These are phyloP conservation scores for Acrocephalus kingi DNA, from an alignment of 2,113 vertebrate species.

Conservation along the genomic window DNA sequence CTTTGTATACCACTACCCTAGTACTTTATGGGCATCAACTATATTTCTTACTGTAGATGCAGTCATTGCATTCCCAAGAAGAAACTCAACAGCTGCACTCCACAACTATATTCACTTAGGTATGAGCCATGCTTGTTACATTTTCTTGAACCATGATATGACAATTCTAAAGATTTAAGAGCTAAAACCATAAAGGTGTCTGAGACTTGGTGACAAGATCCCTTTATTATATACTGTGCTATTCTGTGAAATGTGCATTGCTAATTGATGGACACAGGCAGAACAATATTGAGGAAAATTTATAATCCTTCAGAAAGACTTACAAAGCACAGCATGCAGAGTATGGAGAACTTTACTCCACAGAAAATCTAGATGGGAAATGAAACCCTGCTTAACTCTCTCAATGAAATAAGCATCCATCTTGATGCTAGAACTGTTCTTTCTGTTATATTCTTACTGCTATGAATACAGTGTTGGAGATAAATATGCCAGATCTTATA, in stretches of 20 bases:
- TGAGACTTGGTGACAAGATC: neutral
- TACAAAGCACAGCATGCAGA: neutral
- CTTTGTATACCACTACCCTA: neutral
- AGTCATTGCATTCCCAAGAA: neutral
- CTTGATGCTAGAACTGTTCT: neutral
- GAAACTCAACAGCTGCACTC: neutral
- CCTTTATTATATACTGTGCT: neutral
- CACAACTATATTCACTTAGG: neutral
- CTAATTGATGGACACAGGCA: neutral
- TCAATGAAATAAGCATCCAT: neutral
- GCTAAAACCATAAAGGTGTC: neutral
- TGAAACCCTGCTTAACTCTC: neutral
- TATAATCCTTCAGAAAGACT: neutral
- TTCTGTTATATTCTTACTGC: neutral
- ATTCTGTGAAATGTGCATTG: neutral
- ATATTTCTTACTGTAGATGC: constrained; percentile 39
- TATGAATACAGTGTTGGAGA: neutral
- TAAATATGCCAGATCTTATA: neutral
- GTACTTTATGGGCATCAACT: constrained; percentile 5
- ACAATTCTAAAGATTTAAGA: neutral
- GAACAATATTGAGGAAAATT: neutral
- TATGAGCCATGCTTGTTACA: neutral
- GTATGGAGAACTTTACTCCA: neutral
- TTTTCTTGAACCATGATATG: neutral
- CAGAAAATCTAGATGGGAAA: neutral